These are phyloP conservation scores for Epizoanthus scotinus DNA, from an alignment of 92 coral and sea anemone species.

Conservation along the genomic window DNA sequence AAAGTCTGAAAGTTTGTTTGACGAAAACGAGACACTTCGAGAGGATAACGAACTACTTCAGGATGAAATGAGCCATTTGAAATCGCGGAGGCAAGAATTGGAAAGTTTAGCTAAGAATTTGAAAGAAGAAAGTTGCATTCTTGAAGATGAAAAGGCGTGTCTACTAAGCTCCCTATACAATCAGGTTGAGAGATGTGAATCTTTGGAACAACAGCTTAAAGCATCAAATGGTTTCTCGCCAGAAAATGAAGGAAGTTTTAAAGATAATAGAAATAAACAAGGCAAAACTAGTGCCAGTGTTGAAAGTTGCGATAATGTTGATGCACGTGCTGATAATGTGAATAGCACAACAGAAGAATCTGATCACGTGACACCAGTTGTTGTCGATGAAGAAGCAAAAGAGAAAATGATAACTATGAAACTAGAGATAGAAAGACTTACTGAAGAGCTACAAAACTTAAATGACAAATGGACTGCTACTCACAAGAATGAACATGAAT, in stretches of 20 bases:
- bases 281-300: slow-evolving; percentile 32
- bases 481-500: slow-evolving; percentile 65
- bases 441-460: slow-evolving; percentile 48
- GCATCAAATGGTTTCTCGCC: slow-evolving; percentile 44
- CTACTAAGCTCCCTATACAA: slow-evolving; percentile 83
- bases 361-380: slow-evolving; percentile 8
- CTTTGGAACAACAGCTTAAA: slow-evolving; percentile 86
- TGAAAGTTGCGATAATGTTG: slow-evolving; percentile 22
- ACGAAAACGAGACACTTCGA: slow-evolving; percentile 50
- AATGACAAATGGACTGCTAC: slow-evolving; percentile 75
- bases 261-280: slow-evolving; percentile 34
- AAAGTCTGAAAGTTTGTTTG: slow-evolving; percentile 45
- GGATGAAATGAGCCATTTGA: slow-evolving; percentile 58
- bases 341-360: too few relatives aligned
- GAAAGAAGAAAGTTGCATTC: slow-evolving; percentile 71
- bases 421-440: slow-evolving; percentile 19
- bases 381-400: background rate
- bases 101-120: slow-evolving; percentile 64
- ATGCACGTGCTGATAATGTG: slow-evolving; percentile 16
- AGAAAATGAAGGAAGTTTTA: slow-evolving; percentile 51
- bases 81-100: slow-evolving; percentile 66
- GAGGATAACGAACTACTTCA: slow-evolving; percentile 69
- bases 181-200: slow-evolving; percentile 88
- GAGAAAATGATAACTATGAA: background rate
- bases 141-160: slow-evolving; percentile 87